Evolutionary conservation across 1,140 invertebrate species (phyloP).

Genomic region (Branchinecta lindahli): DNA sequence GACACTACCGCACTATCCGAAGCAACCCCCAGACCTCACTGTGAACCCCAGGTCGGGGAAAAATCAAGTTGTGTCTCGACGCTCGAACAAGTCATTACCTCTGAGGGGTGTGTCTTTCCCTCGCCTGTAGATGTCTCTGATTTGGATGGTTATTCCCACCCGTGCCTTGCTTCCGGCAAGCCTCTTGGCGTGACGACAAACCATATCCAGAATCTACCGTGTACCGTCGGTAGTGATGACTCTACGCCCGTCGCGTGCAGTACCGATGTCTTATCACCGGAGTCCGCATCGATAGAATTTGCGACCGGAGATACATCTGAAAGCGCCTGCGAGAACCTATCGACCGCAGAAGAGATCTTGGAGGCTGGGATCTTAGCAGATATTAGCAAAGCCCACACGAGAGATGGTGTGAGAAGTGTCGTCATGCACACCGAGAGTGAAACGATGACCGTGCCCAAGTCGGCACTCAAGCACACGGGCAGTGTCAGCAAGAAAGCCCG

Average conservation of each 20-base stretch:
- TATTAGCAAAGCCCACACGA: not conserved
- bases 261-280: not conserved
- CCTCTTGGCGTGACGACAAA: not conserved
- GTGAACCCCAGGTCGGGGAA: too few species aligned
- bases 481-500: slow-evolving; percentile 42
- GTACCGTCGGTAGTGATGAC: not conserved
- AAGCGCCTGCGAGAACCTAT: not conserved
- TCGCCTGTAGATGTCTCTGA: too few species aligned
- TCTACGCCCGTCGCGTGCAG: too few species aligned
- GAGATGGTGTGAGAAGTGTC: not conserved
- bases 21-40: too few species aligned
- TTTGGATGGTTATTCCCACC: not conserved
- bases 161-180: not conserved
- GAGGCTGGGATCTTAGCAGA: slow-evolving; percentile 8
- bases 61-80: too few species aligned
- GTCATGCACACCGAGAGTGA: not conserved
- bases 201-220: not conserved
- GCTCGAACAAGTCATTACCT: too few species aligned
- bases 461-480: slow-evolving; percentile 36
- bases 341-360: not conserved
- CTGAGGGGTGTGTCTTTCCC: too few species aligned
- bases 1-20: too few species aligned
- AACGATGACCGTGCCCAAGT: slow-evolving; percentile 29
- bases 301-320: too few species aligned
- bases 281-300: not conserved